Conservation (phyloP, 2,797 vertebrate species). For the Danio aesculapii region DNA sequence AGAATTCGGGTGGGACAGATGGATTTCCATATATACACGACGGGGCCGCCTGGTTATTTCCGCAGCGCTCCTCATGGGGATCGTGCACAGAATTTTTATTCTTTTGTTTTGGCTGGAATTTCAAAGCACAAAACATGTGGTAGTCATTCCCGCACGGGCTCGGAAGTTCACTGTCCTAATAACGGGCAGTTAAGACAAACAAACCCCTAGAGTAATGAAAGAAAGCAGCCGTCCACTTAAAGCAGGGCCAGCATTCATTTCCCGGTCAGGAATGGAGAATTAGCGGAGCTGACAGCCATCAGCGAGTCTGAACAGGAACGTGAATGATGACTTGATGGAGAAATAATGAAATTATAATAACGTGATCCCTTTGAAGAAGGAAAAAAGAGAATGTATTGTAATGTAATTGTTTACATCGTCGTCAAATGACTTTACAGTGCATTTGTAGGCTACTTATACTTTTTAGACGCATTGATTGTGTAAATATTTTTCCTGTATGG, state of each 20-base stretch:
- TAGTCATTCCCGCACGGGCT: constrained; percentile 62
- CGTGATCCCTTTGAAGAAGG: background rate
- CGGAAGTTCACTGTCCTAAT: constrained; percentile 74
- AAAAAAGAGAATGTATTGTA: background rate
- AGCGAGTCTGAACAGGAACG: background rate
- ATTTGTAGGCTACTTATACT: background rate
- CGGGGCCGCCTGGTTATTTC: constrained; percentile 42
- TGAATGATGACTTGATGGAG: background rate
- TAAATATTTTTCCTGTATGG: too few relatives aligned
- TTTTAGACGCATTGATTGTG: too few relatives aligned
- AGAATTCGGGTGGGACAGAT: constrained; percentile 21
- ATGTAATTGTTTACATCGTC: background rate
- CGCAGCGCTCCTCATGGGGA: constrained; percentile 46
- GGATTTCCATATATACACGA: constrained; percentile 39
- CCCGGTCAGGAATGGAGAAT: constrained; percentile 9
- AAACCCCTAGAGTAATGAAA: constrained; percentile 65
- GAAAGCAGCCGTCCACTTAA: constrained; percentile 64
- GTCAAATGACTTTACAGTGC: background rate
- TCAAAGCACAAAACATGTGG: constrained; percentile 69
- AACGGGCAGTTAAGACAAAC: constrained; percentile 67
- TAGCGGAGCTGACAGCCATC: constrained; percentile 21
- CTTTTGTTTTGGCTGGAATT: constrained; percentile 46
- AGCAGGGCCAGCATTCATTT: constrained; percentile 26
- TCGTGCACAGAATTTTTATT: constrained; percentile 34
- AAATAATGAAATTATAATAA: background rate